These are phyloP conservation scores for Pristionchus japonicus DNA, from an alignment of 2,888 invertebrate species.

Conservation along the genomic window DNA sequence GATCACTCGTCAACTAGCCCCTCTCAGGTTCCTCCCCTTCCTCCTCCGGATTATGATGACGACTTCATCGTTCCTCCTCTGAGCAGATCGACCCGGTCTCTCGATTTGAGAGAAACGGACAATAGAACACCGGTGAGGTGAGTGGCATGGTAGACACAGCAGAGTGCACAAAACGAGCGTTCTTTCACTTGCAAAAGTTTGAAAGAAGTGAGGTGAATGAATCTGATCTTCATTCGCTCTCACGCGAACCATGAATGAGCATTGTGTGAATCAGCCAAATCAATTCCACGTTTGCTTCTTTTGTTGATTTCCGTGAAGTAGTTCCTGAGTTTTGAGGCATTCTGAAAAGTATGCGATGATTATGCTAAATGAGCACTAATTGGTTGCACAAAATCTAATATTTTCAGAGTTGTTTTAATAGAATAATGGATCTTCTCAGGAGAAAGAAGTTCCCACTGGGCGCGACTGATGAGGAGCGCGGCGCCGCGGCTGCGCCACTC, in stretches of 20 bases:
- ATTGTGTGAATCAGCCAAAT: no score
- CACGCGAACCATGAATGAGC: no score
- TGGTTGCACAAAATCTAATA: neutral
- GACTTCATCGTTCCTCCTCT: neutral
- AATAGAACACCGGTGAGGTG: constrained; percentile 39
- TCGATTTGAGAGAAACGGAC: constrained; percentile 19
- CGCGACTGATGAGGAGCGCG: constrained; percentile 56
- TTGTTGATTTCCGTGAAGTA: no score
- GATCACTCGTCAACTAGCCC: neutral
- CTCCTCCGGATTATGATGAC: neutral
- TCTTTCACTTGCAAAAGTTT: neutral
- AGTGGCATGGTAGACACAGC: neutral
- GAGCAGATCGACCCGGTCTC: neutral
- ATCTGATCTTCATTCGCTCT: neutral
- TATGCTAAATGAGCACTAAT: neutral
- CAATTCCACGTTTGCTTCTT: no score
- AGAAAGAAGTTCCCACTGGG: constrained; percentile 61
- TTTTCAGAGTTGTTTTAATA: constrained; percentile 45
- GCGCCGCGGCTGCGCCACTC: constrained; percentile 35
- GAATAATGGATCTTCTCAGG: constrained; percentile 54
- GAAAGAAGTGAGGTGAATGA: neutral
- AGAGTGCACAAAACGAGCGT: neutral
- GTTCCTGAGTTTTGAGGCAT: neutral
- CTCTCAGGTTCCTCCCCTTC: neutral
- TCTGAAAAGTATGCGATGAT: neutral